phyloP scores from a whole-genome alignment of 2,797 vertebrate genomes.

The Rhinella marina region DNA sequence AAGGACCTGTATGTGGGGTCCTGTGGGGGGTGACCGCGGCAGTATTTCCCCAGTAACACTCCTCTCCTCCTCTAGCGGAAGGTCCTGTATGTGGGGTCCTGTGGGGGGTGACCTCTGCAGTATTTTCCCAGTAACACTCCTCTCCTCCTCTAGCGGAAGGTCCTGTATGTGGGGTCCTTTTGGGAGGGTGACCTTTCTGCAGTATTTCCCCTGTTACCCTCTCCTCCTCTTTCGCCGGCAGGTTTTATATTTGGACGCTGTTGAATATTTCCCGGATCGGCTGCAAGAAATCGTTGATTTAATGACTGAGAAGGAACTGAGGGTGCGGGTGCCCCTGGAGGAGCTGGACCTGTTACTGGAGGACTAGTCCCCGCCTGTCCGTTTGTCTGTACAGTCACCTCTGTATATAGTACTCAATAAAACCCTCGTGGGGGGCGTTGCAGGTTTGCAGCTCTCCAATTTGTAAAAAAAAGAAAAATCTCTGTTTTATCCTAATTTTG shows the following conservation, averaged over 20 bases:
- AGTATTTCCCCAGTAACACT: no score
- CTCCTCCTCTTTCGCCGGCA: conserved; percentile 51
- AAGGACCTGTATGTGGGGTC: no score
- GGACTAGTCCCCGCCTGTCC: conserved; percentile 68
- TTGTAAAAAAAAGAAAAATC: neutral
- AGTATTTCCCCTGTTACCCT: neutral
- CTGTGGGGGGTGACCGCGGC: no score
- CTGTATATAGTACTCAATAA: neutral
- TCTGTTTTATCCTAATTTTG: neutral
- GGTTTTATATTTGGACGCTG: conserved; percentile 81
- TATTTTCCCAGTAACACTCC: no score
- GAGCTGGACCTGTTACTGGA: conserved; percentile 84
- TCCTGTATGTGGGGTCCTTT: neutral
- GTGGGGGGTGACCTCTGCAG: no score
- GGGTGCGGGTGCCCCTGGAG: conserved; percentile 80
- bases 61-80: no score
- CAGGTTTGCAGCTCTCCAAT: neutral
- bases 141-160: no score
- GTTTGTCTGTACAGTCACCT: neutral
- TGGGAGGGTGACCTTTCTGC: neutral
- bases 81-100: no score
- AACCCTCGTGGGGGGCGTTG: neutral
- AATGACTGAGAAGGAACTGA: conserved; percentile 84
- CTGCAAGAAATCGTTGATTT: conserved; percentile 82
- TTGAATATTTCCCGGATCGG: conserved; percentile 79